Conservation (phyloP, 1,140 invertebrate genomes). For the Maniola jurtina region DNA sequence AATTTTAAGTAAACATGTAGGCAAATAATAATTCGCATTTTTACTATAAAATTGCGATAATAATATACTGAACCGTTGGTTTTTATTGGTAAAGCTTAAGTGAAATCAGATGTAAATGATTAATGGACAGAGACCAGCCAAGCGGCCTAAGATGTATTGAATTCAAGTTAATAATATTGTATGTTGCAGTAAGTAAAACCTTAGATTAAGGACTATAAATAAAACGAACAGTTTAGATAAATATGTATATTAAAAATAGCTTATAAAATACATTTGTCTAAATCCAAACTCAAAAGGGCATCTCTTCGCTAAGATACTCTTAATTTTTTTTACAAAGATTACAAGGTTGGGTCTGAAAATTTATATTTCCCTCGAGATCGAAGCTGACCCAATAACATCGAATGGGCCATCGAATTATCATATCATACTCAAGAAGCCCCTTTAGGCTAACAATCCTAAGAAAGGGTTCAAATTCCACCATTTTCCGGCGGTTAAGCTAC, state of each 20-base stretch:
- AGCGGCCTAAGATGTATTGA: background rate
- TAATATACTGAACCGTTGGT: background rate
- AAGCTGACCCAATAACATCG: slow-evolving; percentile 4
- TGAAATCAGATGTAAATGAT: slow-evolving; percentile 6
- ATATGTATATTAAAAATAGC: too few relatives aligned
- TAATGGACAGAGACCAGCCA: slow-evolving; percentile 1
- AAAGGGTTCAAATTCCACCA: background rate
- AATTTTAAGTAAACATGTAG: too few relatives aligned
- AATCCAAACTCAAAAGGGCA: too few relatives aligned
- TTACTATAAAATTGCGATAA: background rate
- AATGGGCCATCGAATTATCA: slow-evolving; percentile 15
- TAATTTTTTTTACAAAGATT: background rate
- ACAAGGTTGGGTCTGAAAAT: background rate
- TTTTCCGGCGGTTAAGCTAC: background rate
- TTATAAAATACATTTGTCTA: too few relatives aligned
- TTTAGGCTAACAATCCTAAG: background rate
- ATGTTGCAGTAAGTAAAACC: background rate
- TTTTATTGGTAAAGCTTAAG: background rate
- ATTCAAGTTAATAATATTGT: slow-evolving; percentile 4
- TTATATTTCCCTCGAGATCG: slow-evolving; percentile 9
- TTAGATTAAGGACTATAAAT: too few relatives aligned
- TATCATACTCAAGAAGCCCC: slow-evolving; percentile 8
- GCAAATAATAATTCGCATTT: background rate
- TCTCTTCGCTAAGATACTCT: too few relatives aligned
- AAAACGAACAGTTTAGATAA: too few relatives aligned